Evolutionary conservation across 2,888 invertebrate species (phyloP).

Genomic region (Tetrapedia diversipes): DNA sequence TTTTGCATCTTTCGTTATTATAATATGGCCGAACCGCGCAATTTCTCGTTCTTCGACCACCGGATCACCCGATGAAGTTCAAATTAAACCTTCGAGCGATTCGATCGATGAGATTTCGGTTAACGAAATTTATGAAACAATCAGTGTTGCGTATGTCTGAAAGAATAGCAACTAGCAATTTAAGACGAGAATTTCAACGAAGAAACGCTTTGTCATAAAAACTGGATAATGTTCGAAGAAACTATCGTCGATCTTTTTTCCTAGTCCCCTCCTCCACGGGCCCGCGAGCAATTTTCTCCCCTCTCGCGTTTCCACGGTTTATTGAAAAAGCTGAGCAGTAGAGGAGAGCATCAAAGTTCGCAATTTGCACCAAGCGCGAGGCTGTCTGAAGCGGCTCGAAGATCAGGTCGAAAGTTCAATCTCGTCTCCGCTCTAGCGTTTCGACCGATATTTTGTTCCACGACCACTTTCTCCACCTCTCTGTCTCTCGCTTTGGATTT

Average conservation of each 20-base stretch:
- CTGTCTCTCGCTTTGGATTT: background rate
- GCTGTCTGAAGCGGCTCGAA: slow-evolving; percentile 54
- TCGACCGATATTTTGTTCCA: slow-evolving; percentile 64
- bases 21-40: slow-evolving; percentile 37
- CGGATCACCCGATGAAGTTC: background rate
- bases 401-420: slow-evolving; percentile 69
- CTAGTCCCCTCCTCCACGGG: slow-evolving; percentile 6
- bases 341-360: slow-evolving; percentile 67
- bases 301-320: slow-evolving; percentile 62
- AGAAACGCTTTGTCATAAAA: slow-evolving; percentile 9
- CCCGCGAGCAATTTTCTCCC: slow-evolving; percentile 63
- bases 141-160: background rate
- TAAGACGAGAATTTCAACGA: slow-evolving; percentile 11
- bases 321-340: slow-evolving; percentile 68
- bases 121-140: slow-evolving; percentile 3
- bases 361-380: slow-evolving; percentile 67
- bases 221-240: slow-evolving; percentile 46
- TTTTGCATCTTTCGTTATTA: slow-evolving; percentile 27
- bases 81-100: background rate
- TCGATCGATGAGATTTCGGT: background rate
- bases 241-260: slow-evolving; percentile 45
- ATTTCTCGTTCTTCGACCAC: slow-evolving; percentile 19
- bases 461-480: background rate
- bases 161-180: slow-evolving; percentile 6
- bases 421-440: slow-evolving; percentile 64